Base-by-base conservation (phyloP, 2,888 invertebrate genomes). In the Drosophila peninsularis region DNA sequence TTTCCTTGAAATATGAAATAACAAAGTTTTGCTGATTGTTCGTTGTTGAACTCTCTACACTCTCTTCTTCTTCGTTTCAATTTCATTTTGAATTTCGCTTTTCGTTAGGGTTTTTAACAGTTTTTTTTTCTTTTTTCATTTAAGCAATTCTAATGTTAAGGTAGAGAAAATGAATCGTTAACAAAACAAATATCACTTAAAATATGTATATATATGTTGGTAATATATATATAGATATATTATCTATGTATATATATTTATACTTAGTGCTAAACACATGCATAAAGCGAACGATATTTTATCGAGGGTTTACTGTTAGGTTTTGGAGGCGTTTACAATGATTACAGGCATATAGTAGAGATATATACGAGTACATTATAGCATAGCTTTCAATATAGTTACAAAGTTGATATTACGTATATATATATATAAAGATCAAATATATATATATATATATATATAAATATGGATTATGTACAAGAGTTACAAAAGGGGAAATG, bases 301-400 rank as follows among this genome's bases (percentile, higher is more conserved):
- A 50, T 14, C 9, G 17, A 14, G 34, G 42, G 41, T 17, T n/a
- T 42, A 5, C 7, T 41, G 19, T 17, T 37, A 5, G 27, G 21
- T 9, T 14, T 19, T 10, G 9, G 34, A 36, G 41, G 54, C 14
- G 32, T 6, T 62, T 52, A 52, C 53, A 63, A 37, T 63, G 53
- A 63, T 53, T 45, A 53, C 63, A 53, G 24, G 32, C 53, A 65
- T 65, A 66, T 65, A 56, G 24, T 30, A 24, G 10, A 50, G 11
- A 47, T 61, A 47, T 67, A 67, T 65, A 57, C 65, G 67, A 57
- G 50, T 65, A 57, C 50, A 49, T 50, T 52, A 36, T 37, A 55
- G 21, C 41, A 55, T 42, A 36, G 49, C 27, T 41, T 36, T 62
- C 21, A 27, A 14, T 47, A 47, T 45, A 24, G 9, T 21, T 42